A percentile compares a stretch with the other conserved stretches of the same genome.
Conservation (phyloP, 1,140 invertebrate genomes). For the Augochlora pura region DNA sequence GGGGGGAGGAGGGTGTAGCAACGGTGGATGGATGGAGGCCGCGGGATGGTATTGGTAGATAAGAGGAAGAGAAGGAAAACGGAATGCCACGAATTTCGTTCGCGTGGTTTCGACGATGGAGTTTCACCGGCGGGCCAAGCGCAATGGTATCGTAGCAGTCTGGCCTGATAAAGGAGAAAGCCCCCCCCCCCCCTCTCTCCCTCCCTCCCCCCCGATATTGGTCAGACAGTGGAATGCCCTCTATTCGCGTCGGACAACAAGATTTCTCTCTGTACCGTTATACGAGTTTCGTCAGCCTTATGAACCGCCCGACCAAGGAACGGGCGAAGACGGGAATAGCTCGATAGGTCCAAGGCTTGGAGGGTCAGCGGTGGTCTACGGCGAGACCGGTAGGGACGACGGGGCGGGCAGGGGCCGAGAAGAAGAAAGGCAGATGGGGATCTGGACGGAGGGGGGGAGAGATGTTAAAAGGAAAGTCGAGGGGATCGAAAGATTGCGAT, state of each 20-base stretch:
- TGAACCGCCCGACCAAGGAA: slow-evolving; percentile 20
- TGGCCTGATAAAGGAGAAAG: slow-evolving; percentile 50
- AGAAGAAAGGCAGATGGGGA: background rate
- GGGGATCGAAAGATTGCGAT: slow-evolving; percentile 58
- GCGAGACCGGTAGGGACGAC: background rate
- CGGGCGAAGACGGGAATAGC: too few relatives aligned
- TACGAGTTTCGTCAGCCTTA: slow-evolving; percentile 52
- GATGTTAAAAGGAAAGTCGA: slow-evolving; percentile 55
- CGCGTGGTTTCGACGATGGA: slow-evolving; percentile 52
- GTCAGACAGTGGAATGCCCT: slow-evolving; percentile 63
- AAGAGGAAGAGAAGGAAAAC: slow-evolving; percentile 10
- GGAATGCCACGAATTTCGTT: slow-evolving; percentile 64
- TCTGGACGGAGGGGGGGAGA: background rate
- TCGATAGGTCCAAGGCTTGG: too few relatives aligned
- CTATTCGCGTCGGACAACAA: slow-evolving; percentile 62
- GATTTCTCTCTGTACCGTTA: slow-evolving; percentile 61
- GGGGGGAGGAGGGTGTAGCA: too few relatives aligned
- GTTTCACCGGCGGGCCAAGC: slow-evolving; percentile 35
- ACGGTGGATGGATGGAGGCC: background rate
- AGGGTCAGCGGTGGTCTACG: slow-evolving; percentile 15
- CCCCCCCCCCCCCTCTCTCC: too few relatives aligned
- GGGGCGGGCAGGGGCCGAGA: background rate
- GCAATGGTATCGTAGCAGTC: slow-evolving; percentile 31
- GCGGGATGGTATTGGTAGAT: background rate
- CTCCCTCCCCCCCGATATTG: slow-evolving; percentile 62